Base-by-base conservation (phyloP, 2,797 vertebrate genomes). In the Pseudopleuronectes americanus region DNA sequence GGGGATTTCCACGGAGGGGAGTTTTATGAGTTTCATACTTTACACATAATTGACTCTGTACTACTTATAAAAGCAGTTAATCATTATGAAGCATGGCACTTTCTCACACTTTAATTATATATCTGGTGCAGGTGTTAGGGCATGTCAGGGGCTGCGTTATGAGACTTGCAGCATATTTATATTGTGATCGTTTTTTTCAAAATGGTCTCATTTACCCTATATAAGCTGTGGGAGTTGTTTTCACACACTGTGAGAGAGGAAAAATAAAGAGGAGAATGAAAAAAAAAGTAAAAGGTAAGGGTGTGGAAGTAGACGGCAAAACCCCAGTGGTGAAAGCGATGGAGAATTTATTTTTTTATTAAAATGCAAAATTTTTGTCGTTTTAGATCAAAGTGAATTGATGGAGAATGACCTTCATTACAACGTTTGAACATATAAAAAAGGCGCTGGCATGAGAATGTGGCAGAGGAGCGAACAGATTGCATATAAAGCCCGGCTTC, bases 331-430 rank as follows among this genome's bases (percentile, higher is more conserved):
- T 49, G 58, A 68, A 78, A 63, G 80, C 61, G 56, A 77, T 38
- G 66, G 75, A 7, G 66, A 61, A 53, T 4, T 69, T 84, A 83
- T 83, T 77, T 88, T 45, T 84, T 77, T 88, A 89, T 87, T 88
- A 88, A 92, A 90, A 90, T 86, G 83, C 78, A 26, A 91, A 92
- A 93, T 65, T 84, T 84, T 90, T 80, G 85, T 82, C 79, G 84
- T 90, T 89, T 90, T 80, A 86, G 86, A 91, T 90, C 89, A 91
- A 90, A 92, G 89, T 87, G 92, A 90, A 88, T 91, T 84, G 84
- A 88, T 81, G 84, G 84, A 84, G 87, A 92, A 92, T 91, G 90
- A 90, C 88, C 91, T 90, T 92, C 88, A 92, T 93, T 92, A 92
- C 87, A 90, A 86, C 53, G 84, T 89, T 79, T 81, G 83, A 90